Evolutionary conservation across 2,797 vertebrate species (phyloP).

Genomic region (Cyprinella venusta): DNA sequence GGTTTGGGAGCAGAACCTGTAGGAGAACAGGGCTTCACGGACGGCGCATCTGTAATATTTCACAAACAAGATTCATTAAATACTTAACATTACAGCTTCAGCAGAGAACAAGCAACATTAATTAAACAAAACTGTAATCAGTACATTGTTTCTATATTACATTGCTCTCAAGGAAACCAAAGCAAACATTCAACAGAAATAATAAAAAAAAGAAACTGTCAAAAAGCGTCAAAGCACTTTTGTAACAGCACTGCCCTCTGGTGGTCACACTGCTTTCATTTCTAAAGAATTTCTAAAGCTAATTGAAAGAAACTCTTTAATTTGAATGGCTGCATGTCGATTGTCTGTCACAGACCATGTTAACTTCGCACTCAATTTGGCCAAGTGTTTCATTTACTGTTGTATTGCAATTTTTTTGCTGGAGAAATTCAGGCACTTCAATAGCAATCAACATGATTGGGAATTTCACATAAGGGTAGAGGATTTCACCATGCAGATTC

Average conservation of each 20-base stretch:
- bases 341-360: not conserved
- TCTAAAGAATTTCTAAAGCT: not conserved
- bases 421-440: not conserved
- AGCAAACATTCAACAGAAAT: not conserved
- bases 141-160: not conserved
- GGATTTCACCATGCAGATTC: not conserved
- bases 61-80: not conserved
- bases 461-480: not conserved
- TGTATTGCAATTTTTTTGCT: not conserved
- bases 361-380: not conserved
- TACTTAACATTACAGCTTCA: not conserved
- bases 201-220: not conserved
- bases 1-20: conserved; percentile 79
- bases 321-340: not conserved
- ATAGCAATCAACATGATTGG: not conserved
- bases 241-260: not conserved
- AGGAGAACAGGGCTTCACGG: conserved; percentile 68
- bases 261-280: conserved; percentile 6
- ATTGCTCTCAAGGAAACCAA: not conserved
- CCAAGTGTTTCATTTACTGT: not conserved
- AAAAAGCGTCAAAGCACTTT: not conserved
- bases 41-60: conserved; percentile 64
- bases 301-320: not conserved
- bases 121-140: not conserved
- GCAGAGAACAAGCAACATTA: no score